A percentile compares a stretch with the other conserved stretches of the same genome.
These are phyloP conservation scores for Synanthedon andrenaeformis DNA, from an alignment of 2,888 invertebrate species.

Conservation along the genomic window DNA sequence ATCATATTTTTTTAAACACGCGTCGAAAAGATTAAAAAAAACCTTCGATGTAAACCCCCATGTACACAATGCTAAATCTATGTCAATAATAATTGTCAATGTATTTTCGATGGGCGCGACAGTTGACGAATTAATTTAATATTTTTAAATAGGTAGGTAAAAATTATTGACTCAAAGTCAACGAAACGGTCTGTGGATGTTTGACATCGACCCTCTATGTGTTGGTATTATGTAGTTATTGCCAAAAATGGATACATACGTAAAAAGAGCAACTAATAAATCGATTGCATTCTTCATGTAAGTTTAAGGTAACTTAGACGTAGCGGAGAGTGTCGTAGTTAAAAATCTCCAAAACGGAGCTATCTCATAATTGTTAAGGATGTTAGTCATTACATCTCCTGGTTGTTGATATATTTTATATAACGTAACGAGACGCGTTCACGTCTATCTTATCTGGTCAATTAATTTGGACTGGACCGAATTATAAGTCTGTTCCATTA, in stretches of 20 bases:
- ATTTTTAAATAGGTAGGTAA: neutral
- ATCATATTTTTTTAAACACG: too few relatives aligned
- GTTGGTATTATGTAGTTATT: slow-evolving; percentile 43
- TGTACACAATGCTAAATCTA: neutral
- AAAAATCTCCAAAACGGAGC: slow-evolving; percentile 38
- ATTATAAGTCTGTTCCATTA: slow-evolving; percentile 42
- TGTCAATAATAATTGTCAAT: neutral
- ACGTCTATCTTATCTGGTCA: slow-evolving; percentile 60
- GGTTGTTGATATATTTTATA: slow-evolving; percentile 59
- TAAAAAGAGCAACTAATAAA: slow-evolving; percentile 19
- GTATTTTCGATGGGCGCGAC: neutral
- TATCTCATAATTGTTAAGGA: slow-evolving; percentile 55
- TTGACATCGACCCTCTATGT: slow-evolving; percentile 34
- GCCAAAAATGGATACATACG: slow-evolving; percentile 58
- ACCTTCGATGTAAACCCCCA: too few relatives aligned
- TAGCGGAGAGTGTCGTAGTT: slow-evolving; percentile 33
- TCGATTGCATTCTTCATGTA: slow-evolving; percentile 8
- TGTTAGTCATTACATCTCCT: slow-evolving; percentile 53
- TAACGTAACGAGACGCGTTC: slow-evolving; percentile 32
- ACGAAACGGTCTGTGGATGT: slow-evolving; percentile 35
- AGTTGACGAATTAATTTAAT: neutral
- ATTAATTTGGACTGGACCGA: slow-evolving; percentile 57
- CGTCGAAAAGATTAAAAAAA: too few relatives aligned
- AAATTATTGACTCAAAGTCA: slow-evolving; percentile 48
- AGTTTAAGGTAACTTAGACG: neutral